phyloP scores from a whole-genome alignment of 2,113 vertebrate genomes.

The Anolis sagrei region DNA sequence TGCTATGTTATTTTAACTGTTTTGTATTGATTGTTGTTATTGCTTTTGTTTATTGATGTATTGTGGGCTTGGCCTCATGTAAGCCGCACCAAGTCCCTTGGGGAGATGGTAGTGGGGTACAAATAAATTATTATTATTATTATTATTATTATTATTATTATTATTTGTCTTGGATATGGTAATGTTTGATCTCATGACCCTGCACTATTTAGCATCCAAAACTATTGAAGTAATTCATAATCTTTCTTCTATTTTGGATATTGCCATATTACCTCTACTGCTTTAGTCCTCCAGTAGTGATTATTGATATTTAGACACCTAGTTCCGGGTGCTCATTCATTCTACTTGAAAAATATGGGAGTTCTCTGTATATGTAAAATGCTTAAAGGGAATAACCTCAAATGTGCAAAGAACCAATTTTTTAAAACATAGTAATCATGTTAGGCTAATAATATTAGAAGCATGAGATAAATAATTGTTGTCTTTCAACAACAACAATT shows the following conservation, averaged over 20 bases:
- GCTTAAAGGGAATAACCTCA: neutral
- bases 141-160: too few relatives aligned
- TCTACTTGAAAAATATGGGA: neutral
- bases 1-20: constrained; percentile 6
- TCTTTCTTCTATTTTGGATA: constrained; percentile 27
- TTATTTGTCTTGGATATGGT: neutral
- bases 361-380: neutral
- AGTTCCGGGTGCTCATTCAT: constrained; percentile 1
- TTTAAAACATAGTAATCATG: neutral
- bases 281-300: constrained; percentile 8
- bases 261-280: constrained; percentile 20
- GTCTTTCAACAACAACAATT: too few relatives aligned
- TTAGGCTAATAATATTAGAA: neutral
- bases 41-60: too few relatives aligned
- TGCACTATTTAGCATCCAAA: constrained; percentile 28
- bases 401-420: neutral
- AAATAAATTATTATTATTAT: too few relatives aligned
- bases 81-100: too few relatives aligned
- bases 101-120: too few relatives aligned
- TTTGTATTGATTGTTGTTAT: too few relatives aligned
- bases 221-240: constrained; percentile 20
- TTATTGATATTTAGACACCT: constrained; percentile 6
- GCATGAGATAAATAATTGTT: too few relatives aligned
- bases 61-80: too few relatives aligned
- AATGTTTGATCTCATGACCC: neutral